phyloP scores from a whole-genome alignment of 1,140 invertebrate species.

The Drosophila lacteicornis region DNA sequence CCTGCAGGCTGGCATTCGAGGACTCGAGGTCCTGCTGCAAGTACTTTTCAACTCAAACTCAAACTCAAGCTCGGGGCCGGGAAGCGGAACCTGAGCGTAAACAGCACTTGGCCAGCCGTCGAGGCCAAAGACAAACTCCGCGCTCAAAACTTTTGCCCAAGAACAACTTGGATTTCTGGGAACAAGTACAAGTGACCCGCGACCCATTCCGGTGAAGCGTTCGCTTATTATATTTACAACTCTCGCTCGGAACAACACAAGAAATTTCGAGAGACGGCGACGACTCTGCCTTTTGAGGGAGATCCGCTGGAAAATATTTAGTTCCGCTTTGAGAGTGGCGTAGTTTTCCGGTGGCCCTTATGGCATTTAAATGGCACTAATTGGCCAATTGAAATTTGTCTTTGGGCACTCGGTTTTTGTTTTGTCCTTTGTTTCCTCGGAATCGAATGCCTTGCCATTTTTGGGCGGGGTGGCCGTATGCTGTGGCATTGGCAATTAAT shows the following conservation, averaged over 20 bases:
- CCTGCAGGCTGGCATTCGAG: constrained; percentile 5
- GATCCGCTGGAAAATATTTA: constrained; percentile 27
- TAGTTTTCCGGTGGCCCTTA: constrained; percentile 28
- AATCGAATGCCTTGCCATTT: constrained; percentile 19
- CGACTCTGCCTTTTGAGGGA: constrained; percentile 28
- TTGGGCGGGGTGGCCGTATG: not conserved
- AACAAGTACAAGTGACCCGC: constrained; percentile 31
- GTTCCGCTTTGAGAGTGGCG: constrained; percentile 36
- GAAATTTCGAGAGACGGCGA: constrained; percentile 12
- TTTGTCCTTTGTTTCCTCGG: constrained; percentile 12
- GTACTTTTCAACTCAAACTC: constrained; percentile 45
- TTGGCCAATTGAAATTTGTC: constrained; percentile 68
- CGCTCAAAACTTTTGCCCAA: constrained; percentile 30
- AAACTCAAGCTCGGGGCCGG: constrained; percentile 25
- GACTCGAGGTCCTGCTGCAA: constrained; percentile 30
- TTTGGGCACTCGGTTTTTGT: constrained; percentile 21
- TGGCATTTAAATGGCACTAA: constrained; percentile 66
- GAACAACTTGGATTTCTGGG: constrained; percentile 12
- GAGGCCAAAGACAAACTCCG: constrained; percentile 39
- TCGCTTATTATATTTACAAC: constrained; percentile 59
- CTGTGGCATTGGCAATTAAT: constrained; percentile 50
- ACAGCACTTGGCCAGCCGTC: constrained; percentile 28
- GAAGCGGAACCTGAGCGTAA: constrained; percentile 18
- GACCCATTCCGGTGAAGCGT: constrained; percentile 6
- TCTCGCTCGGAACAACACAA: constrained; percentile 1